Evolutionary conservation across 2,113 vertebrate species (phyloP).

Genomic region (Pardalotus punctatus): DNA sequence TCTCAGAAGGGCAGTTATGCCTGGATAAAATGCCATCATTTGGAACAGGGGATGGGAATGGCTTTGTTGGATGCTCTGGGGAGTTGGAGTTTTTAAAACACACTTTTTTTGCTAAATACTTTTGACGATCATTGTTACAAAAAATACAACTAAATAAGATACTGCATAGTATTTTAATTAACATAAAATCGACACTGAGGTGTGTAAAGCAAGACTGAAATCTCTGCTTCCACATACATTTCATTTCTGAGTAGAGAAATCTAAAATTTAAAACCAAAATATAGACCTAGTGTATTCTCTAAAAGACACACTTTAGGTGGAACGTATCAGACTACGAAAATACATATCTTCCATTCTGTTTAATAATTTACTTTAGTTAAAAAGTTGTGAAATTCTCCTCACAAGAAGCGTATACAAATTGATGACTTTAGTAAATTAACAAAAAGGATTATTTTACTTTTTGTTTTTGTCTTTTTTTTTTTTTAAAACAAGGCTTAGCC

Average conservation of each 20-base stretch:
- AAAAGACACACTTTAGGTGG: conserved; percentile 70
- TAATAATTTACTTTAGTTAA: conserved; percentile 82
- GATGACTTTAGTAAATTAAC: conserved; percentile 69
- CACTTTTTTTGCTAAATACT: conserved; percentile 44
- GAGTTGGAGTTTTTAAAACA: not conserved
- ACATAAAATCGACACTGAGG: conserved; percentile 48
- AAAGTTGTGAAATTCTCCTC: conserved; percentile 72
- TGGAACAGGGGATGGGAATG: conserved; percentile 13
- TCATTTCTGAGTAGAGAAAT: conserved; percentile 75
- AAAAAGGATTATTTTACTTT: conserved; percentile 55
- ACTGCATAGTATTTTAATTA: conserved; percentile 77
- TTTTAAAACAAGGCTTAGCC: conserved; percentile 65
- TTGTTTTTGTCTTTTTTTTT: not conserved
- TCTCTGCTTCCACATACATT: conserved; percentile 65
- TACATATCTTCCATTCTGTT: conserved; percentile 78
- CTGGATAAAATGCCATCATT: conserved; percentile 23
- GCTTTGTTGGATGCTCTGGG: not conserved
- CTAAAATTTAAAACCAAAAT: conserved; percentile 74
- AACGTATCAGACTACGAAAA: conserved; percentile 78
- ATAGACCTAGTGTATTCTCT: conserved; percentile 76
- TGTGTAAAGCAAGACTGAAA: conserved; percentile 54
- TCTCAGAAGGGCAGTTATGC: conserved; percentile 26
- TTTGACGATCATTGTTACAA: conserved; percentile 49
- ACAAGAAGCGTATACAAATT: conserved; percentile 75
- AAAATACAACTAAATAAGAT: conserved; percentile 67